phyloP scores from a whole-genome alignment of 1,140 invertebrate genomes.

The Neuroterus valhalla region DNA sequence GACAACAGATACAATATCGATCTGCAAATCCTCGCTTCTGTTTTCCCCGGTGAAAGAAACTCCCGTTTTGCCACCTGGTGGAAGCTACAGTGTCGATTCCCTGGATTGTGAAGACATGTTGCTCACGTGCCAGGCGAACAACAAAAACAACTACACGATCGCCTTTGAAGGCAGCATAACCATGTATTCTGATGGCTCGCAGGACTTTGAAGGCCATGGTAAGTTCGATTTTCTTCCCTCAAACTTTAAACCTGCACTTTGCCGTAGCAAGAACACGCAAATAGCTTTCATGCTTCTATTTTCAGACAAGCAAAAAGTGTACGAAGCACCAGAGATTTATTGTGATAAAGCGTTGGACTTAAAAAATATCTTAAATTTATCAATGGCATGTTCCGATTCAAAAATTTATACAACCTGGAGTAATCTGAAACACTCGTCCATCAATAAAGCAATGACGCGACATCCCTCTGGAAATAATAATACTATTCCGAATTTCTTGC shows the following conservation, averaged over 20 bases:
- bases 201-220: constrained; percentile 81
- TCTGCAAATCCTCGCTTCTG: constrained; percentile 91
- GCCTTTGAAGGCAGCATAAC: constrained; percentile 92
- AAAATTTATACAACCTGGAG: constrained; percentile 88
- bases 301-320: constrained; percentile 69
- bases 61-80: constrained; percentile 78
- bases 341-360: constrained; percentile 64
- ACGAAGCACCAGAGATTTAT: constrained; percentile 61
- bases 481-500: constrained; percentile 71
- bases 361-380: constrained; percentile 78
- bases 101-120: constrained; percentile 93
- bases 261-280: constrained; percentile 13
- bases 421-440: constrained; percentile 80
- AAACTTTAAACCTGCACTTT: constrained; percentile 1
- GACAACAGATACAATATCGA: constrained; percentile 86
- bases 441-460: constrained; percentile 74
- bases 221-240: constrained; percentile 45
- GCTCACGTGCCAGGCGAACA: constrained; percentile 88
- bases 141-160: constrained; percentile 96
- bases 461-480: constrained; percentile 89
- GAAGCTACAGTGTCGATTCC: constrained; percentile 91
- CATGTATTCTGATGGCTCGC: constrained; percentile 89
- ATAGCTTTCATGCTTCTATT: constrained; percentile 35
- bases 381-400: constrained; percentile 89
- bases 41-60: constrained; percentile 94